Conservation (phyloP, 2,888 invertebrate genomes). For the Papilio protenor region DNA sequence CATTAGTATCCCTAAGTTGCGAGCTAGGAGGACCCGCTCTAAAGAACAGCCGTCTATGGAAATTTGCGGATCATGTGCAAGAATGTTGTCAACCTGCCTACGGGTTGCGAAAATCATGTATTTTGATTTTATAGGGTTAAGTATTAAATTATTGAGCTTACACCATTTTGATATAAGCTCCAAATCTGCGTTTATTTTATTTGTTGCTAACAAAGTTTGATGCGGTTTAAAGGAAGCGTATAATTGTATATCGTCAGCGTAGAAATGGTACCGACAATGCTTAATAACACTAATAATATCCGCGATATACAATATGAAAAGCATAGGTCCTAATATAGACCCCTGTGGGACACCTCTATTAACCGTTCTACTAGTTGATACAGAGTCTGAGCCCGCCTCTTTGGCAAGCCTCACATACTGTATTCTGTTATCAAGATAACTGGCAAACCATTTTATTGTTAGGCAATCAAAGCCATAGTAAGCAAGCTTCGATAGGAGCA, state of each 20-base stretch:
- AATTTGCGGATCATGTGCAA: too few relatives aligned
- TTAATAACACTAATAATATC: conserved; percentile 18
- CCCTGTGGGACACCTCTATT: conserved; percentile 6
- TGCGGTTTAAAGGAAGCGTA: conserved; percentile 30
- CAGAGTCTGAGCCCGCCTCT: neutral
- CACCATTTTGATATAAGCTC: conserved; percentile 19
- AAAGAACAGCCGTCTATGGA: too few relatives aligned
- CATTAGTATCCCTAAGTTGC: conserved; percentile 22
- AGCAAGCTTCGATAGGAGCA: conserved; percentile 41
- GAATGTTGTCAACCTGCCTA: neutral
- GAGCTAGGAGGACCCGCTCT: neutral
- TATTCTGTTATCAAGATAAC: too few relatives aligned
- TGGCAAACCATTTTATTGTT: too few relatives aligned
- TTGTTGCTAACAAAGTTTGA: conserved; percentile 6
- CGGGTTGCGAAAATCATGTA: conserved; percentile 6
- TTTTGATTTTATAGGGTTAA: conserved; percentile 31
- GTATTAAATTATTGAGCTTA: conserved; percentile 6
- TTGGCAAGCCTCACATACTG: neutral
- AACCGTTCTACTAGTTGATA: neutral
- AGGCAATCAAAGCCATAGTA: neutral
- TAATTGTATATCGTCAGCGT: conserved; percentile 27
- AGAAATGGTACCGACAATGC: conserved; percentile 14
- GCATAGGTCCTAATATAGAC: conserved; percentile 24
- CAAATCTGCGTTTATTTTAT: conserved; percentile 28
- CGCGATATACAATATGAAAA: conserved; percentile 25